Percentiles rank a stretch among this genome's conserved stretches.
These are phyloP conservation scores for Xestia ashworthii DNA, from an alignment of 2,888 invertebrate genomes.

Conservation along the genomic window DNA sequence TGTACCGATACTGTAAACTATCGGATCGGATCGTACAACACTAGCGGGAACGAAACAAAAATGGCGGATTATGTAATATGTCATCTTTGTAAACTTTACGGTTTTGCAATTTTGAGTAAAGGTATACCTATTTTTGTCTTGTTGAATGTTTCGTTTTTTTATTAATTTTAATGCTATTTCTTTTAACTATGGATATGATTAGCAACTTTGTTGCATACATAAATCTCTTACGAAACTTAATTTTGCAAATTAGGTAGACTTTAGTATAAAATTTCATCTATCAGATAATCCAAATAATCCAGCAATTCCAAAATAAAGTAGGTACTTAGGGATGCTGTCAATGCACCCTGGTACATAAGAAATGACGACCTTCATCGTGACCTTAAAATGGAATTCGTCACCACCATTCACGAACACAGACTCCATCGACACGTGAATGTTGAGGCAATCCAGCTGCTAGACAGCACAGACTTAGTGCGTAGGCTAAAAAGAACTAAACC, in stretches of 20 bases:
- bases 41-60: constrained; percentile 36
- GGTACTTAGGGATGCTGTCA: no score
- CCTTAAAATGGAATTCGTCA: no score
- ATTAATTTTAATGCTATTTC: background rate
- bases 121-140: constrained; percentile 15
- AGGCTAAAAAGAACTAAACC: no score
- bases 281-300: no score
- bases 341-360: no score
- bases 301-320: no score
- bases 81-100: constrained; percentile 30
- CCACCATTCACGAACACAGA: no score
- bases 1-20: background rate
- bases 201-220: background rate
- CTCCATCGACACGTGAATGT: no score
- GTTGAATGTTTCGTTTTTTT: background rate
- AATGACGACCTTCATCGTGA: no score
- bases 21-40: background rate
- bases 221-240: background rate
- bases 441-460: no score
- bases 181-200: background rate
- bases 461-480: no score
- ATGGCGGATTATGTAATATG: constrained; percentile 56
- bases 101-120: constrained; percentile 23
- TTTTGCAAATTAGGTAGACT: background rate
- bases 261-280: background rate